Evolutionary conservation across 1,140 invertebrate species (phyloP), one percentile per base, ranked within the genome.

Genomic region (Drosophila cardini): DNA sequence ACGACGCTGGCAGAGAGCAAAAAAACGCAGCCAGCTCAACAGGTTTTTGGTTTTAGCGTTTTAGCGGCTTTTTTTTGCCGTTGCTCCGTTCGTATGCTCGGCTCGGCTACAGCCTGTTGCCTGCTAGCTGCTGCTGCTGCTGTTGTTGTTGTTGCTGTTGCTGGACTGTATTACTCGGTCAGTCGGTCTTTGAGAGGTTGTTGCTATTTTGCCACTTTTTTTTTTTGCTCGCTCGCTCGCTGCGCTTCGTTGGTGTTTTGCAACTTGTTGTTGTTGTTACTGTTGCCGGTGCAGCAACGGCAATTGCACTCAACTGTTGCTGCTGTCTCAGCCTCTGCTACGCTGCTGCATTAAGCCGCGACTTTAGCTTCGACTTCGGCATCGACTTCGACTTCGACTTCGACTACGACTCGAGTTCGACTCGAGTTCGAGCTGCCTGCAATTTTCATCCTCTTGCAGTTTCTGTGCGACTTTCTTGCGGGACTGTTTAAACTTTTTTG

Each of bases 91-190:
- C 72, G 68, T 78, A 43, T 64, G 63, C 15, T 45, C 69, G 53
- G 73, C 40, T 72, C 67, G 72, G 58, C 67, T 71, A 34, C 56
- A 56, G 75, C 46, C 60, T 71, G 46, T 40, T 65, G 60, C 52
- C 56, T 57, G 43, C 60, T 61, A 45, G 30, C 43, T 32, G 52
- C 16, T 69, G 43, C 32, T 62, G 34, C 38, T 71, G 58, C 57
- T 69, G 42, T 57, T 78, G 71, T 34, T 70, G 45, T 15, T 74
- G 58, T 55, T 63, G 78, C 57, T 80, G 78, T 43, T 79, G 83
- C 87, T 90, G 85, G 86, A 91, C 90, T 91, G 90, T 91, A 91
- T 91, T 91, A 91, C 90, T 91, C 90, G 90, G 90, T 91, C 90
- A 91, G 90, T 91, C 90, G 90, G 90, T 91, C 90, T 91, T 91